A percentile compares a stretch with the other conserved stretches of the same genome.
Evolutionary conservation across 1,140 invertebrate species (phyloP).

Genomic region (Penaeus vannamei): DNA sequence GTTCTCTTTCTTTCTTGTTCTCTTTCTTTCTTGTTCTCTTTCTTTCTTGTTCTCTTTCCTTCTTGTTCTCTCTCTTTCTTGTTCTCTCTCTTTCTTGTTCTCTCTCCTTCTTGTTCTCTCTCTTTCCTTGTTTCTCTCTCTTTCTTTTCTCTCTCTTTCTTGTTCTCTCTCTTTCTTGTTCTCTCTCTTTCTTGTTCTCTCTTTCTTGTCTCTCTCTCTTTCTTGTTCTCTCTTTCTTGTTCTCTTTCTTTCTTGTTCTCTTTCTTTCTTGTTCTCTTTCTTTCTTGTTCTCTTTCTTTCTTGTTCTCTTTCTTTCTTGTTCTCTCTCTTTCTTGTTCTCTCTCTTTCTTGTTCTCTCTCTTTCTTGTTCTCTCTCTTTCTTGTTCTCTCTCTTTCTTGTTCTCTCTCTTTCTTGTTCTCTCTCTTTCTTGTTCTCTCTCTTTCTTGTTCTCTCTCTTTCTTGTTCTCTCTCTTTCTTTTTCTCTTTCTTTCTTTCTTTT

Average conservation of each 20-base stretch:
- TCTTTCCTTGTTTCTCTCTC: neutral
- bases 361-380: too few species aligned
- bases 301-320: too few species aligned
- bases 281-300: too few species aligned
- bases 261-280: too few species aligned
- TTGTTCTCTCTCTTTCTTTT: neutral
- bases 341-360: too few species aligned
- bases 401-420: too few species aligned
- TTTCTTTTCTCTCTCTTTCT: neutral
- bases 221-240: too few species aligned
- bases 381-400: too few species aligned
- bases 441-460: constrained; percentile 1
- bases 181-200: constrained; percentile 3
- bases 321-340: too few species aligned
- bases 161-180: neutral
- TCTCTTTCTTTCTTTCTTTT: neutral
- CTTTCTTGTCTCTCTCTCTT: too few species aligned
- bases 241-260: too few species aligned
- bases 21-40: constrained; percentile 42
- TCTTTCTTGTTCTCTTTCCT: constrained; percentile 29
- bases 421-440: neutral
- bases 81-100: constrained; percentile 20
- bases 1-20: constrained; percentile 28
- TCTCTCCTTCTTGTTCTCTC: neutral
- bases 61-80: neutral